Evolutionary conservation across 2,113 vertebrate genomes (phyloP).

Genomic region (Megatriorchis doriae): DNA sequence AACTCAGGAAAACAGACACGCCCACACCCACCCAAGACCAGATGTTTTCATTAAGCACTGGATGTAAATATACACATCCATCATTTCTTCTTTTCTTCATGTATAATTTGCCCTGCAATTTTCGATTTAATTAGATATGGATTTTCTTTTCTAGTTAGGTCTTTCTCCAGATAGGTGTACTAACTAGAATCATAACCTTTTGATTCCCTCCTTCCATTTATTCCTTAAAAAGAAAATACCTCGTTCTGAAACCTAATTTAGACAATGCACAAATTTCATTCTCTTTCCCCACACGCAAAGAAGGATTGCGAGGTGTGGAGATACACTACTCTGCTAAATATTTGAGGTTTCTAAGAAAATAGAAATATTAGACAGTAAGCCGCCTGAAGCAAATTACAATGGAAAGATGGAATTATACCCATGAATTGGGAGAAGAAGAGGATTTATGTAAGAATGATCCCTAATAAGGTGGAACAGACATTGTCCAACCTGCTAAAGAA

Average conservation of each 20-base stretch:
- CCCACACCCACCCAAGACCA: background rate
- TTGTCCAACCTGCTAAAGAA: background rate
- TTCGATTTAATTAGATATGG: slow-evolving; percentile 57
- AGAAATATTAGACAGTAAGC: slow-evolving; percentile 12
- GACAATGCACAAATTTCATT: background rate
- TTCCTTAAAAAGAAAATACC: slow-evolving; percentile 10
- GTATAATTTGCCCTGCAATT: slow-evolving; percentile 18
- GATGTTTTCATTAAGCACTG: slow-evolving; percentile 52
- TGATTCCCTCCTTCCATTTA: slow-evolving; percentile 24
- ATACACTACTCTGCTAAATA: slow-evolving; percentile 11
- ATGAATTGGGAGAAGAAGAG: background rate
- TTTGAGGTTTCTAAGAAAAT: background rate
- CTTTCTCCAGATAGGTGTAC: background rate
- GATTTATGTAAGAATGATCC: background rate
- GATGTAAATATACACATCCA: slow-evolving; percentile 20
- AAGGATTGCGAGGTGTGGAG: background rate
- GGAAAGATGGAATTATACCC: background rate
- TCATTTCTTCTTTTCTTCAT: background rate
- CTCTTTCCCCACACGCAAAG: background rate
- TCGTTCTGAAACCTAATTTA: slow-evolving; percentile 34
- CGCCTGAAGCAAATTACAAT: background rate
- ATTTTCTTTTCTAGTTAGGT: slow-evolving; percentile 55
- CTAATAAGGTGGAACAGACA: background rate
- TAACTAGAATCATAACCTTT: slow-evolving; percentile 43
- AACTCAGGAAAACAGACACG: background rate